These are phyloP conservation scores for Hephaestus fuliginosus DNA, from an alignment of 2,797 vertebrate genomes.

Conservation along the genomic window DNA sequence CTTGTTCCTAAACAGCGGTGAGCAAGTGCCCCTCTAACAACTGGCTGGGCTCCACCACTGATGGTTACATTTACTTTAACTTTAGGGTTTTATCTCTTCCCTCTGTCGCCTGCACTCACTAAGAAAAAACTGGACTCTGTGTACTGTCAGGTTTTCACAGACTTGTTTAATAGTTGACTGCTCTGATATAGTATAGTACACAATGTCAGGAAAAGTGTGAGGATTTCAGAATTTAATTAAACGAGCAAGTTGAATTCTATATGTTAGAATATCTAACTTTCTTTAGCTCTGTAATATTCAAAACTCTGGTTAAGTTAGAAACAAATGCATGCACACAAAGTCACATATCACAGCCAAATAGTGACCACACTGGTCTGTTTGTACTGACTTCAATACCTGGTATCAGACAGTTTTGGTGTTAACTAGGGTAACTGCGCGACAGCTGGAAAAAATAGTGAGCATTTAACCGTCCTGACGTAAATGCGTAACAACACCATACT, in stretches of 20 bases:
- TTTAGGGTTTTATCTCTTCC: not conserved
- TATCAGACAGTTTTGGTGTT: not conserved
- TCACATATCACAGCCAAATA: not conserved
- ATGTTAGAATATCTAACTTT: not conserved
- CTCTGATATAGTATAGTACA: not conserved
- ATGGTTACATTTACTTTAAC: not conserved
- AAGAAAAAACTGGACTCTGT: not conserved
- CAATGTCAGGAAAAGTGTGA: not conserved
- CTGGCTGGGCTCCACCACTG: no score
- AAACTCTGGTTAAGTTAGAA: not conserved
- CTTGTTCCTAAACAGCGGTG: not conserved
- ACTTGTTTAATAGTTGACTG: not conserved
- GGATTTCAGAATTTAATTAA: no score
- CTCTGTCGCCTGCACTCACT: not conserved
- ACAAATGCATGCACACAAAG: not conserved
- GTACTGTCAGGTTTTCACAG: not conserved
- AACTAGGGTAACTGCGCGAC: not conserved
- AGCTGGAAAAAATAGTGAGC: not conserved
- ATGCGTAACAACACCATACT: not conserved
- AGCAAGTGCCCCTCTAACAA: not conserved
- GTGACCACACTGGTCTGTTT: not conserved
- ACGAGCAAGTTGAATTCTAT: not conserved
- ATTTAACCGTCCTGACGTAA: not conserved
- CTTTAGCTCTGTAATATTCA: not conserved
- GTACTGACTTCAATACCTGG: not conserved